Evolutionary conservation across 2,888 invertebrate species (phyloP).

Genomic region (Keiferia lycopersicella): DNA sequence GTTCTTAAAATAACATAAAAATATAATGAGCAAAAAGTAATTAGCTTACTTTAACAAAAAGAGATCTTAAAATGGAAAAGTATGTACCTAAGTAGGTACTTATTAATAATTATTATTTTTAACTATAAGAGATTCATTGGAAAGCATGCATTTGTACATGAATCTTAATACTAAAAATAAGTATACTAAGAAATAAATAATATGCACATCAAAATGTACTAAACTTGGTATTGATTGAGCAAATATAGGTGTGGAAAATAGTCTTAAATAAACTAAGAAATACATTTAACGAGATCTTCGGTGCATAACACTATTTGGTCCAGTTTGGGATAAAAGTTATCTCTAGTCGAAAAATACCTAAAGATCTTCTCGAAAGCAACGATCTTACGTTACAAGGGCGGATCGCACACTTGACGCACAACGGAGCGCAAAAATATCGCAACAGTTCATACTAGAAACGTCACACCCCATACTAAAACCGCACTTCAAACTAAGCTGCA

Average conservation of each 20-base stretch:
- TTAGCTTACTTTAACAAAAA: conserved; percentile 31
- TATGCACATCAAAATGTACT: not conserved
- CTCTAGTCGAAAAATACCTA: too few relatives aligned
- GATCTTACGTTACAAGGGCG: too few relatives aligned
- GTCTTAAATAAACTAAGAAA: conserved; percentile 32
- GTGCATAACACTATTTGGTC: conserved; percentile 41
- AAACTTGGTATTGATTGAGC: conserved; percentile 53
- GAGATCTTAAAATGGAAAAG: conserved; percentile 75
- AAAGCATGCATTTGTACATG: conserved; percentile 74
- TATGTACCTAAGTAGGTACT: too few relatives aligned
- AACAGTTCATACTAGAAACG: too few relatives aligned
- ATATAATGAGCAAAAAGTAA: conserved; percentile 48
- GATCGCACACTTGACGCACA: too few relatives aligned
- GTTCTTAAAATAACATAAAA: not conserved
- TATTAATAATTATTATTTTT: conserved; percentile 35
- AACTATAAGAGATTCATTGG: conserved; percentile 74
- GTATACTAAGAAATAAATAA: conserved; percentile 19
- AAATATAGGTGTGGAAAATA: conserved; percentile 64
- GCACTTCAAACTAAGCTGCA: too few relatives aligned
- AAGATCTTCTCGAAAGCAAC: too few relatives aligned
- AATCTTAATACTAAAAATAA: conserved; percentile 32
- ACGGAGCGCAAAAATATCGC: too few relatives aligned
- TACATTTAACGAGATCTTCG: conserved; percentile 45
- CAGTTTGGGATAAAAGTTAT: too few relatives aligned
- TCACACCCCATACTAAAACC: too few relatives aligned